Conservation (phyloP, 1,140 invertebrate species). For the Heliconius congener region DNA sequence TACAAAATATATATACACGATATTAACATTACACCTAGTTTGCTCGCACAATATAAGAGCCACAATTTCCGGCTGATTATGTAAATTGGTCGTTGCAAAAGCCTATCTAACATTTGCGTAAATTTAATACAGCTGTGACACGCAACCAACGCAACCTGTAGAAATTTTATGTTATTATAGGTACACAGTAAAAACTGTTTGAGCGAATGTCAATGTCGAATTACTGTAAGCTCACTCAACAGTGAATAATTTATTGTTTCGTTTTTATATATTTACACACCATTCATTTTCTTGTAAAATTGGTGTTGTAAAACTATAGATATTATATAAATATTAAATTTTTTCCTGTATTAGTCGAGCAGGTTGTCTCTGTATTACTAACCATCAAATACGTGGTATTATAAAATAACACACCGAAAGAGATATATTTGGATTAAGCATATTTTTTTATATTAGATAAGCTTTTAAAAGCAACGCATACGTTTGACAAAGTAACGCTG, state of each 20-base stretch:
- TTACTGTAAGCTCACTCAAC: conserved; percentile 43
- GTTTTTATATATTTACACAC: not conserved
- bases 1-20: not conserved
- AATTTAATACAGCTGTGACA: conserved; percentile 58
- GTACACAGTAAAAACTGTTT: not conserved
- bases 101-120: conserved; percentile 55
- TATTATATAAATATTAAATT: no score
- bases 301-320: not conserved
- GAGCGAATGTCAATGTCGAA: conserved; percentile 69
- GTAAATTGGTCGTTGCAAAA: conserved; percentile 55
- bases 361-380: no score
- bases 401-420: no score
- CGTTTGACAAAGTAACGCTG: not conserved
- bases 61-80: conserved; percentile 35
- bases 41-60: conserved; percentile 15
- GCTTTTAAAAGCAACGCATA: no score
- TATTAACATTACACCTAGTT: conserved; percentile 9
- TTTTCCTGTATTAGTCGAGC: no score
- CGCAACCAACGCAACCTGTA: conserved; percentile 47
- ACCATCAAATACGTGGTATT: no score
- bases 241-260: conserved; percentile 6
- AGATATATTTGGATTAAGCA: no score
- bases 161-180: conserved; percentile 46
- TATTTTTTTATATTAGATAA: no score
- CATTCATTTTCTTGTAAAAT: not conserved